phyloP scores from a whole-genome alignment of 2,797 vertebrate genomes.

The Craterocephalus amniculus region DNA sequence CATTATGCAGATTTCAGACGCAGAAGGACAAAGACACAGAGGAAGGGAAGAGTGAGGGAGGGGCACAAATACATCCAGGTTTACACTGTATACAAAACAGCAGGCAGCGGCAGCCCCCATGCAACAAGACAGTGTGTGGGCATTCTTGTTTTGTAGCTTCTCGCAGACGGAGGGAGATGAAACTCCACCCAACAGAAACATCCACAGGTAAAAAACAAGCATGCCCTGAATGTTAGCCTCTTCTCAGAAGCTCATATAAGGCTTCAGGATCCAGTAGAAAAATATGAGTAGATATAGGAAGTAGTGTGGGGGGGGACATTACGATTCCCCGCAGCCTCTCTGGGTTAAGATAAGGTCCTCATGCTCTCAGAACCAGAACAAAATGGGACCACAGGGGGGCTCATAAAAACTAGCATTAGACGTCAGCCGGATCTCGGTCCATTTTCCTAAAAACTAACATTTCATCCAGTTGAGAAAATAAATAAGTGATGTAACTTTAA shows the following conservation, averaged over 20 bases:
- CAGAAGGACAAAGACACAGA: conserved; percentile 48
- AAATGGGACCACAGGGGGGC: background rate
- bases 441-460: background rate
- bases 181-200: conserved; percentile 43
- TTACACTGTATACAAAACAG: conserved; percentile 68
- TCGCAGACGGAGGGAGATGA: conserved; percentile 18
- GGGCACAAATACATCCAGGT: conserved; percentile 54
- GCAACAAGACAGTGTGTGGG: conserved; percentile 64
- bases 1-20: conserved; percentile 69
- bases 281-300: conserved; percentile 39
- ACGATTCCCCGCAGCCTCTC: conserved; percentile 64
- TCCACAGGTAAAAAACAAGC: conserved; percentile 52
- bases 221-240: conserved; percentile 43
- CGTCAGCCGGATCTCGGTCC: conserved; percentile 24
- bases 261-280: conserved; percentile 73
- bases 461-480: background rate
- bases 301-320: conserved; percentile 24
- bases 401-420: conserved; percentile 5
- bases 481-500: background rate
- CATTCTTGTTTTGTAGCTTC: conserved; percentile 45
- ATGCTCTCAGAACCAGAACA: conserved; percentile 12
- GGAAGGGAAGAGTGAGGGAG: conserved; percentile 16
- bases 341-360: conserved; percentile 43
- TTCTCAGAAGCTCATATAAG: conserved; percentile 73
- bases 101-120: conserved; percentile 74